Percentiles rank a stretch among this genome's conserved stretches.
Conservation (phyloP, 2,888 invertebrate genomes). For the Rutpela maculata region DNA sequence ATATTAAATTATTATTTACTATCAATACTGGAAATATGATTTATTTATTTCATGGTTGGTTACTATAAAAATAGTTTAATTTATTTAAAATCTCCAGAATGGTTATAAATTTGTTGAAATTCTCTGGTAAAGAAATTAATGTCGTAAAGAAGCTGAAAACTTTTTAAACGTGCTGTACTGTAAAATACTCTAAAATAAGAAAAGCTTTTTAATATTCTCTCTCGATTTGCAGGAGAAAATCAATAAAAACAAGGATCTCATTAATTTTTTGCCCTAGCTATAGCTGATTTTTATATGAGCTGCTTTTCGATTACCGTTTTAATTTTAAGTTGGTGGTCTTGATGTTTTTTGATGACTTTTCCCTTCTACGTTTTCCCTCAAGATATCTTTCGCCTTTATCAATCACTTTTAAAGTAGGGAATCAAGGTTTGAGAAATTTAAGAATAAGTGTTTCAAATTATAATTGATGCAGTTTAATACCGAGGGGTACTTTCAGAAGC, state of each 20-base stretch:
- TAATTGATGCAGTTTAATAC: slow-evolving; percentile 53
- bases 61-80: not conserved
- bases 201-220: slow-evolving; percentile 70
- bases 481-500: slow-evolving; percentile 42
- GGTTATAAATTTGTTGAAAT: slow-evolving; percentile 26
- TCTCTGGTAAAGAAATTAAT: slow-evolving; percentile 46
- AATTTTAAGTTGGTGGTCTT: slow-evolving; percentile 64
- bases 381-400: slow-evolving; percentile 59
- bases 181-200: slow-evolving; percentile 63
- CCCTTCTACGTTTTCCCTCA: slow-evolving; percentile 54
- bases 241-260: slow-evolving; percentile 71
- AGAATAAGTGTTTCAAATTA: slow-evolving; percentile 53
- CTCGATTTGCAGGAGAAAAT: slow-evolving; percentile 69
- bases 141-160: slow-evolving; percentile 56
- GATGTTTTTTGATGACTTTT: slow-evolving; percentile 65
- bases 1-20: too few species aligned
- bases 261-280: slow-evolving; percentile 66
- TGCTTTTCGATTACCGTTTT: slow-evolving; percentile 69
- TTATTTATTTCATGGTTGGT: not conserved
- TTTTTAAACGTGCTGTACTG: slow-evolving; percentile 59
- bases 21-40: too few species aligned
- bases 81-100: slow-evolving; percentile 1
- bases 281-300: slow-evolving; percentile 58
- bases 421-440: slow-evolving; percentile 51
- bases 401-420: slow-evolving; percentile 55